phyloP scores from a whole-genome alignment of 1,140 invertebrate genomes.

The Diprion similis region DNA sequence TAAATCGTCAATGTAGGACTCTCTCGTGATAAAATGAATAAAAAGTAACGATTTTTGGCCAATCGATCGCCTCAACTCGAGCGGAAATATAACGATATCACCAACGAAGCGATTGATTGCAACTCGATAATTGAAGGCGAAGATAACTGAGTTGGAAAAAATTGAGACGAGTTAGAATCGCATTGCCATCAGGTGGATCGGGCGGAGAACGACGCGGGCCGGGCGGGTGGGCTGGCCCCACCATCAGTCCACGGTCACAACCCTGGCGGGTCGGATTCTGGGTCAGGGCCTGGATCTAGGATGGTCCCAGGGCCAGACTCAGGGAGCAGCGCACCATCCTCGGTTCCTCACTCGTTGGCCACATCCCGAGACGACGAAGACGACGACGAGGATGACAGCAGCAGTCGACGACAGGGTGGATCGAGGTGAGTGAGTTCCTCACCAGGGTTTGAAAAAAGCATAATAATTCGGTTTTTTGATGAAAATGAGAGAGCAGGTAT shows the following conservation, averaged over 20 bases:
- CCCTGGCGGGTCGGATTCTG: constrained; percentile 25
- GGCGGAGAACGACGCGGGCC: constrained; percentile 57
- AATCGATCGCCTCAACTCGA: too few relatives aligned
- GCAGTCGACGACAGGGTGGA: constrained; percentile 49
- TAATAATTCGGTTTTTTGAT: background rate
- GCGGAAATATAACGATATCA: constrained; percentile 21
- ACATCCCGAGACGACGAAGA: constrained; percentile 59
- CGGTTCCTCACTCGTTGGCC: constrained; percentile 55
- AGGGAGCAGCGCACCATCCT: constrained; percentile 58
- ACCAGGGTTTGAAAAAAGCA: background rate
- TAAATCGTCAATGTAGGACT: too few relatives aligned
- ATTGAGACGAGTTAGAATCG: constrained; percentile 23
- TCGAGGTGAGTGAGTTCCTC: constrained; percentile 41
- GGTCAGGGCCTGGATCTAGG: constrained; percentile 45
- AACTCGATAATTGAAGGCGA: constrained; percentile 15
- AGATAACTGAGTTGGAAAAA: constrained; percentile 27
- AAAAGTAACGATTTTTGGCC: too few relatives aligned
- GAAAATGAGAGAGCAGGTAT: background rate
- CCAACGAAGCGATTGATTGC: constrained; percentile 20
- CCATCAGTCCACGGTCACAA: constrained; percentile 42
- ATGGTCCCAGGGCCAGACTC: constrained; percentile 59
- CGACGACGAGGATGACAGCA: constrained; percentile 58
- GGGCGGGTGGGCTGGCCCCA: constrained; percentile 51
- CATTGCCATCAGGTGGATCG: constrained; percentile 54
- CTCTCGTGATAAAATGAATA: too few relatives aligned